Base-by-base conservation (phyloP, 2,113 vertebrate genomes). In the Rostratula benghalensis region DNA sequence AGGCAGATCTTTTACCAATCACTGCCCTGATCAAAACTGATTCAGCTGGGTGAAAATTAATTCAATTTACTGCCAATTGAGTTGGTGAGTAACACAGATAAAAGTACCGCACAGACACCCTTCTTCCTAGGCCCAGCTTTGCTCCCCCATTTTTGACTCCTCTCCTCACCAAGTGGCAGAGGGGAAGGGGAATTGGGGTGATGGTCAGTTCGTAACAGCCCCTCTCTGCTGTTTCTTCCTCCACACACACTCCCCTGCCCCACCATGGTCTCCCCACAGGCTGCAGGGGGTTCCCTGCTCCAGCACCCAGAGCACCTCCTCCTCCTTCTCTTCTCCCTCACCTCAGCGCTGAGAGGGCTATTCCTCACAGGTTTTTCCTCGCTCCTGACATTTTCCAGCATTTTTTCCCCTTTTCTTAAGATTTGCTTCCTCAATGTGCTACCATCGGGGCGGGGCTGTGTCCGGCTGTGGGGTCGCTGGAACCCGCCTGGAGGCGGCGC, bases 361-460 rank as follows among this genome's bases (percentile, higher is more conserved):
- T 8, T 83, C 24, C 63, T 46, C 24, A n/a, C 15, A 13, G 18
- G 53, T 54, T 28, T 60, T 27, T 16, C 39, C 68, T 51, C 46
- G 22, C 8, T 23, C 41, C 33, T 75, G 39, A 12, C 11, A 6
- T 76, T 69, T 51, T 16, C 54, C 11, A 21, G 35, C 14, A 11
- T 18, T 61, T 48, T 48, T 43, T 11, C 5, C 12, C 6, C 8
- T 21, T 39, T 33, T 28, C 59, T 45, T 20, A 27, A 27, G 15
- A 19, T 6, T 3, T 1, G 0, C 7, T 45, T 64, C 35, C 33
- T 35, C 1, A 1, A 56, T 50, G 23, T 2, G 3, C n/a, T 35
- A 2, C 30, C 39, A 9, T 6, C 1, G 1, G 17, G 46, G 11
- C 30, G 4, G 3, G 24, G 24, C 24, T 21, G 35, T 18, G 33